Evolutionary conservation across 1,140 invertebrate species (phyloP), one percentile per base, ranked within the genome.

Genomic region (Mactra quadrangularis): DNA sequence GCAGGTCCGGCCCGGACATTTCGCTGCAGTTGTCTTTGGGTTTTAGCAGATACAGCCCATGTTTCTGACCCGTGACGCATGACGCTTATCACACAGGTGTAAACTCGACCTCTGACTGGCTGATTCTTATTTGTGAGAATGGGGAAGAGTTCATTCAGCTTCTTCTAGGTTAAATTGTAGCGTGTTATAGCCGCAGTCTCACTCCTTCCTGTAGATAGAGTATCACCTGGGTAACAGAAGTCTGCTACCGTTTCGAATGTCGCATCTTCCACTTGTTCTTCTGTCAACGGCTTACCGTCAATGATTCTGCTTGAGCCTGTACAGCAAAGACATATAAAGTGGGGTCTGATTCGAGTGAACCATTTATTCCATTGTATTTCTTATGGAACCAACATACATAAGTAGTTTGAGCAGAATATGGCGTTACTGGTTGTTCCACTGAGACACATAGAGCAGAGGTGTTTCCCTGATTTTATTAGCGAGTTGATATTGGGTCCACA

Each of bases 171-270:
- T 11, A n/a, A 57, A 7, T 57, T 57, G 53, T n/a, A 57, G 17
- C 22, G 53, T 57, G 22, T 17, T 47, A 19, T 47, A 47, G 45
- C 45, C 19, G 45, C 45, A 47, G 19, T 7, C 19, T 47, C 7
- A 47, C 45, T 11, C 7, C 45, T 19, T 11, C 45, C 45, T n/a
- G 9, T 9, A 27, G 53, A 27, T 57, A n/a, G 9, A n/a, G n/a
- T n/a, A n/a, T n/a, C 25, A 57, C 53, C 53, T 11, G 22, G 53
- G 53, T 57, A 57, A 57, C 53, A 57, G 25, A 57, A 57, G 53
- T 57, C 53, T 9, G 53, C 53, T 57, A n/a, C 25, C 7, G 22
- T n/a, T 27, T 57, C 53, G 22, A 57, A n/a, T n/a, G 11, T 57
- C 53, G 7, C 53, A 7, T 57, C 53, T 11, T n/a, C 53, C 7